Conservation (phyloP, 2,888 invertebrate genomes). For the Pyrrhosoma nymphula region DNA sequence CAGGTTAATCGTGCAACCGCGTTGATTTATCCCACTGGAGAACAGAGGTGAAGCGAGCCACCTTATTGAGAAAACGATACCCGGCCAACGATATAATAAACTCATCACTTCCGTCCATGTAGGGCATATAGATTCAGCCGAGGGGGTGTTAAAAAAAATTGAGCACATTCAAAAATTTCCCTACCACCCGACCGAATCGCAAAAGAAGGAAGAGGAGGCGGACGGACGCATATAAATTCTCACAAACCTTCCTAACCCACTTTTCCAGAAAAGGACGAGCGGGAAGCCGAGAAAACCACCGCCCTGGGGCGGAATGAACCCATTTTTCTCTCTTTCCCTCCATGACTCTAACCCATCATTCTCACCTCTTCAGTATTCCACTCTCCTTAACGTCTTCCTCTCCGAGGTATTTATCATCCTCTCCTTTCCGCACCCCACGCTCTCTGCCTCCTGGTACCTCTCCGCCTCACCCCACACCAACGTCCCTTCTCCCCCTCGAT, state of each 20-base stretch:
- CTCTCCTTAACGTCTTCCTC: constrained; percentile 61
- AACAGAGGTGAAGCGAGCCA: neutral
- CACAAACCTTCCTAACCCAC: constrained; percentile 12
- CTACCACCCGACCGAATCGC: neutral
- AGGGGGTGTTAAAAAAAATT: neutral
- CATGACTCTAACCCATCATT: constrained; percentile 45
- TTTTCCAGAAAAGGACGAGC: neutral
- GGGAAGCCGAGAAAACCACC: neutral
- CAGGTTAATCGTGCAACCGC: neutral
- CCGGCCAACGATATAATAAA: neutral
- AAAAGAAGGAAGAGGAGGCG: neutral
- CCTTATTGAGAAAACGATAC: constrained; percentile 22
- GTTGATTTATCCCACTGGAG: neutral
- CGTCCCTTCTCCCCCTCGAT: neutral
- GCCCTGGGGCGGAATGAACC: neutral
- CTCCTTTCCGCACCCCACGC: neutral
- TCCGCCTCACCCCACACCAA: neutral
- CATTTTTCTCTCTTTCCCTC: constrained; percentile 36
- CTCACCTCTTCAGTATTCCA: constrained; percentile 64
- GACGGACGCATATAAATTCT: constrained; percentile 27
- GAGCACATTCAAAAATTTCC: constrained; percentile 36
- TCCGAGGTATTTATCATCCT: constrained; percentile 41
- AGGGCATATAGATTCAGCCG: neutral
- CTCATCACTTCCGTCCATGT: neutral
- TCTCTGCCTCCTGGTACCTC: neutral